phyloP scores from a whole-genome alignment of 2,113 vertebrate genomes.

The Myxocyprinus asiaticus region DNA sequence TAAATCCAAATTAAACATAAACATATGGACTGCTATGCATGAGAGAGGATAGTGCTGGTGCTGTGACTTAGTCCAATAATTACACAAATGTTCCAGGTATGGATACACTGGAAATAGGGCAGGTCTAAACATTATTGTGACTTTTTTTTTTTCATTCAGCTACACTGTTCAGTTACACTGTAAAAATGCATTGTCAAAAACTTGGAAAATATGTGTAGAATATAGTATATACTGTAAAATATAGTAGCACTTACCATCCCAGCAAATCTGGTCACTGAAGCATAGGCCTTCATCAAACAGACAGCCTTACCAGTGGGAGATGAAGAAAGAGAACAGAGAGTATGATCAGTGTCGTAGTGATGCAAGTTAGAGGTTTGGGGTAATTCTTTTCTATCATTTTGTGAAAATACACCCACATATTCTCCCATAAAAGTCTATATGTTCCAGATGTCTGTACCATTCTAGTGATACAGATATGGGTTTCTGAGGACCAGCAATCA shows the following conservation, averaged over 20 bases:
- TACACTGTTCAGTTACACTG: too few species aligned
- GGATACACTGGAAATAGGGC: neutral
- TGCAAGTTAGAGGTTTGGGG: neutral
- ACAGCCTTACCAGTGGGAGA: constrained; percentile 40
- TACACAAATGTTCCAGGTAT: neutral
- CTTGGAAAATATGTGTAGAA: too few species aligned
- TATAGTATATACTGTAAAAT: neutral
- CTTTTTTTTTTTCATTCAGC: too few species aligned
- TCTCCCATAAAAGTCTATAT: too few species aligned
- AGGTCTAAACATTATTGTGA: neutral
- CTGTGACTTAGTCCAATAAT: neutral
- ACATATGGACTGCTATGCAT: neutral
- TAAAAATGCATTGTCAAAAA: too few species aligned
- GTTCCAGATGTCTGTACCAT: too few species aligned
- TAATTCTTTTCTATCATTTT: too few species aligned
- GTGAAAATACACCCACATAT: too few species aligned
- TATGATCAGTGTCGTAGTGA: neutral
- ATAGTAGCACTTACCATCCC: constrained; percentile 52
- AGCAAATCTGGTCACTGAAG: constrained; percentile 40
- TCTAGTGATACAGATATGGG: neutral
- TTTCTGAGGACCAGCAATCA: neutral
- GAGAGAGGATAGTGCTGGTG: neutral
- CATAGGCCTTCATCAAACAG: constrained; percentile 54
- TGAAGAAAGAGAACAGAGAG: neutral
- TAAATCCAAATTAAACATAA: neutral